Percentiles rank a stretch among this genome's conserved stretches.
Evolutionary conservation across 2,113 vertebrate genomes (phyloP).

Genomic region (Malurus elegans): DNA sequence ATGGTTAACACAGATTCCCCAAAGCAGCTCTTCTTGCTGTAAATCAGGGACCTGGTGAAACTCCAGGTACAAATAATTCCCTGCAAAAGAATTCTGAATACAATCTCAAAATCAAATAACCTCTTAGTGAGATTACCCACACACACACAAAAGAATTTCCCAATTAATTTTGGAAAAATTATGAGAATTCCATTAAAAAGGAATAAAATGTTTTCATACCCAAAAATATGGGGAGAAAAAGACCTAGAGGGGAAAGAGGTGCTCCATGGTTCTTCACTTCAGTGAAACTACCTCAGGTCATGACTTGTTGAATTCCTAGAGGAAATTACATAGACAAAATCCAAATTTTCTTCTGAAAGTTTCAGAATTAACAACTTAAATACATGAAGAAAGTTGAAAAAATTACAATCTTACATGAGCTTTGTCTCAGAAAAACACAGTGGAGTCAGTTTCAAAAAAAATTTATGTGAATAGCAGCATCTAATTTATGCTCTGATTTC

Average conservation of each 20-base stretch:
- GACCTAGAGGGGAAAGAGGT: background rate
- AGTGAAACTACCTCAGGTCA: background rate
- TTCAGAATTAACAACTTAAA: background rate
- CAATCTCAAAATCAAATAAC: background rate
- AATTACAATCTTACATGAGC: background rate
- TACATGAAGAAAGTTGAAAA: background rate
- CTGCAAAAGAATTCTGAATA: background rate
- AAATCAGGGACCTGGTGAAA: background rate
- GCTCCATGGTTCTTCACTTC: background rate
- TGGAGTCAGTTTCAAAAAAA: background rate
- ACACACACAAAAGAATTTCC: background rate
- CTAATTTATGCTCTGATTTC: background rate
- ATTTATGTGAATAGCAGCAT: background rate
- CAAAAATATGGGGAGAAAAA: rapidly evolving
- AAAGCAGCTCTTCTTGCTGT: background rate
- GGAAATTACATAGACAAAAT: background rate
- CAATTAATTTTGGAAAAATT: background rate
- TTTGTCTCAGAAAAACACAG: background rate
- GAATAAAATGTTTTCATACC: background rate
- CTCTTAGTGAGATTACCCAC: background rate
- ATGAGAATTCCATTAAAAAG: background rate
- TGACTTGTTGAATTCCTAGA: background rate
- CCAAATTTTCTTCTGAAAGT: background rate
- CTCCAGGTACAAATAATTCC: background rate
- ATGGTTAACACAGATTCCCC: background rate